phyloP scores from a whole-genome alignment of 1,140 invertebrate genomes.

The Rhyacophila brunnea region DNA sequence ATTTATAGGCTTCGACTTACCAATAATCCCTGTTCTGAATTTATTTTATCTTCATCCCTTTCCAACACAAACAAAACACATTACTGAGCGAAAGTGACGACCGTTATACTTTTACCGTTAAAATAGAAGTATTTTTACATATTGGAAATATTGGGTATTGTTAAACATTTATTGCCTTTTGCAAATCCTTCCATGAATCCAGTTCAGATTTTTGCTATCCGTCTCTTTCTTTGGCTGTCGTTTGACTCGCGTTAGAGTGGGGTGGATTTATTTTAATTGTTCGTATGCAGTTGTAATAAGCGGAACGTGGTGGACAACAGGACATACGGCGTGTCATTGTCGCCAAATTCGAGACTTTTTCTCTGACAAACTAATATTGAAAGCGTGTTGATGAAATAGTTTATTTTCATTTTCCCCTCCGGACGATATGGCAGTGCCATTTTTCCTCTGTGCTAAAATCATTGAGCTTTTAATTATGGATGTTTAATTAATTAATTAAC shows the following conservation, averaged over 20 bases:
- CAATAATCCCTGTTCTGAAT: slow-evolving; percentile 9
- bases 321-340: slow-evolving; percentile 33
- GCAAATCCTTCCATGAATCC: slow-evolving; percentile 28
- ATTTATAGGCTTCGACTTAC: slow-evolving; percentile 29
- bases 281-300: slow-evolving; percentile 4
- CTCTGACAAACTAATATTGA: slow-evolving; percentile 14
- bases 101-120: slow-evolving; percentile 17
- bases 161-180: slow-evolving; percentile 36
- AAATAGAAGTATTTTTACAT: slow-evolving; percentile 21
- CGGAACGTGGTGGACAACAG: slow-evolving; percentile 31
- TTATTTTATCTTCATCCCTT: slow-evolving; percentile 11
- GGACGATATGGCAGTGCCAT: slow-evolving; percentile 4
- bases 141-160: slow-evolving; percentile 36
- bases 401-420: slow-evolving; percentile 19
- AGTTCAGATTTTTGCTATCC: neutral
- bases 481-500: neutral
- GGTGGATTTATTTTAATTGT: slow-evolving; percentile 5
- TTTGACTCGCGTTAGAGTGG: neutral
- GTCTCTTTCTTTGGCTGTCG: neutral
- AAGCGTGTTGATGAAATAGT: slow-evolving; percentile 22
- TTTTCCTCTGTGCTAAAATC: neutral
- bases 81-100: slow-evolving; percentile 9
- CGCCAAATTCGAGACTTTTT: slow-evolving; percentile 29
- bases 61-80: slow-evolving; percentile 1
- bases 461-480: neutral